A percentile compares a stretch with the other conserved stretches of the same genome.
Conservation (phyloP, 1,140 invertebrate species). For the Drosophila ogumai region DNA sequence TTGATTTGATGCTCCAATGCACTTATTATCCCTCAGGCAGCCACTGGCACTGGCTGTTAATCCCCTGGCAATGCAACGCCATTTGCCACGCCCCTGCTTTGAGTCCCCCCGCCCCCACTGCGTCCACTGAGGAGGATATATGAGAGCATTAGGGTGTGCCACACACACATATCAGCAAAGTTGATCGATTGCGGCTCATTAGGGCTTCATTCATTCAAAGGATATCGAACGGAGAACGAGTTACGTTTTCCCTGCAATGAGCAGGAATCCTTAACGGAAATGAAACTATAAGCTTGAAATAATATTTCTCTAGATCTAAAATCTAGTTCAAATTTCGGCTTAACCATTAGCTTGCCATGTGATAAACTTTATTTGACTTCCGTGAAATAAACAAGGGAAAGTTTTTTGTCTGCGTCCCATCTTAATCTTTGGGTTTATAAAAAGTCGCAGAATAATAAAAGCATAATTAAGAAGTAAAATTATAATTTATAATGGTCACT, state of each 20-base stretch:
- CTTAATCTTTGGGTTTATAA: slow-evolving; percentile 3
- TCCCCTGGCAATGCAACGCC: slow-evolving; percentile 63
- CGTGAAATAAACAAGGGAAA: slow-evolving; percentile 4
- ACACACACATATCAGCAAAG: slow-evolving; percentile 46
- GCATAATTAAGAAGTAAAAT: neutral
- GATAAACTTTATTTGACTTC: slow-evolving; percentile 1
- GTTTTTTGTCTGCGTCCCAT: neutral
- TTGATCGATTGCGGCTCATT: slow-evolving; percentile 63
- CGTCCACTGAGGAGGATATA: slow-evolving; percentile 22
- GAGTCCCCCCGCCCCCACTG: no score
- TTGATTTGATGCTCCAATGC: slow-evolving; percentile 81
- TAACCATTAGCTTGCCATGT: neutral
- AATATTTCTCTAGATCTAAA: neutral
- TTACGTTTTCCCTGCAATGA: neutral
- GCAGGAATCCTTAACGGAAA: neutral
- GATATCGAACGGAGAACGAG: slow-evolving; percentile 9
- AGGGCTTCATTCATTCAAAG: slow-evolving; percentile 38
- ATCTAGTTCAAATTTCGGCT: slow-evolving; percentile 5
- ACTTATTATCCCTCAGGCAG: slow-evolving; percentile 79
- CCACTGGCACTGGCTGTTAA: slow-evolving; percentile 59
- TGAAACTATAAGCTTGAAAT: neutral
- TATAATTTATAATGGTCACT: neutral
- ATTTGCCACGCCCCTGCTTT: slow-evolving; percentile 48
- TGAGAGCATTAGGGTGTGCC: slow-evolving; percentile 69
- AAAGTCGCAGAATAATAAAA: slow-evolving; percentile 1